These are phyloP conservation scores for Morphnarchus princeps DNA, from an alignment of 2,113 vertebrate species.

Conservation along the genomic window DNA sequence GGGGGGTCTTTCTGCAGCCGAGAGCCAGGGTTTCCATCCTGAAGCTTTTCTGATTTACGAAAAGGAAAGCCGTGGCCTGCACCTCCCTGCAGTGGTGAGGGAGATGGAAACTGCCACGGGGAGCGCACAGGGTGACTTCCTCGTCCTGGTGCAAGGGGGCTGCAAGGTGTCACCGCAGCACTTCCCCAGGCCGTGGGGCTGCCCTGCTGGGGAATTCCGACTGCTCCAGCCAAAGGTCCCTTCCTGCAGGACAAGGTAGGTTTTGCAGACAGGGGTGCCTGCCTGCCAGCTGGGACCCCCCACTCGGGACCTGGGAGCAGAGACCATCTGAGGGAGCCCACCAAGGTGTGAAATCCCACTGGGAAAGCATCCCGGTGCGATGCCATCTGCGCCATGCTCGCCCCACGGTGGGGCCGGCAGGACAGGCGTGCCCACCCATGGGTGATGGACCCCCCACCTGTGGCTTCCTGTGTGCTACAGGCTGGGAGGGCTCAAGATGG, in stretches of 20 bases:
- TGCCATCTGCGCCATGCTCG: accelerated
- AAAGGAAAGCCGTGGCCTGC: not conserved
- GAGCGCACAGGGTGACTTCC: accelerated
- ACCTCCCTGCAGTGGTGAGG: not conserved
- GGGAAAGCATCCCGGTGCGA: accelerated
- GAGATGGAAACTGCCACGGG: not conserved
- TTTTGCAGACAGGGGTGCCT: not conserved
- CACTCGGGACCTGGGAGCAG: accelerated
- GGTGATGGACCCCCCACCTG: not conserved
- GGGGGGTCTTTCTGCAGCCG: not conserved
- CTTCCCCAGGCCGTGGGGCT: not conserved
- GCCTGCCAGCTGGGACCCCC: not conserved
- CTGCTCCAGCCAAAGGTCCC: not conserved
- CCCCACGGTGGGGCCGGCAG: accelerated
- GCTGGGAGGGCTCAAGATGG: not conserved
- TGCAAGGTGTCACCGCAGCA: accelerated
- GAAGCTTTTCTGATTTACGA: not conserved
- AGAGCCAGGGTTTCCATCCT: not conserved
- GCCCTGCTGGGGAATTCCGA: accelerated
- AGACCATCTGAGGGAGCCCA: not conserved
- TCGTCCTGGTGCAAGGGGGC: accelerated
- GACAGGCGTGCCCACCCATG: not conserved
- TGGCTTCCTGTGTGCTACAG: not conserved
- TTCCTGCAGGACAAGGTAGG: not conserved
- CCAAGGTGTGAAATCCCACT: not conserved